Evolutionary conservation across 2,888 invertebrate genomes (phyloP), one percentile per base, ranked within the genome.

Genomic region (Entomobrya multifasciata): DNA sequence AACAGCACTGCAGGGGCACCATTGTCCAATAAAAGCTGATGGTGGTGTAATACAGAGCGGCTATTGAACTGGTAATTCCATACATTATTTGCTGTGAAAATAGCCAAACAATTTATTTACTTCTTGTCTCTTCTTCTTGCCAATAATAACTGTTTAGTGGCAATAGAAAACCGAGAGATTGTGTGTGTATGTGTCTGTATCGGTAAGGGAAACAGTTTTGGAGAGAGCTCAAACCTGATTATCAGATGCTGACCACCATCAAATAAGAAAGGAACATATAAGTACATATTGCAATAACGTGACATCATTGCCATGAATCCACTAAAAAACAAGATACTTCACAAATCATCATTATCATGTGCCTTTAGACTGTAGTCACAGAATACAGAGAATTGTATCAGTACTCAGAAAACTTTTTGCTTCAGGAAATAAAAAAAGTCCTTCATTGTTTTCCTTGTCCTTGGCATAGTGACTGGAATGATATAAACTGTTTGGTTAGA

Each of bases 401-500:
- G n/a, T n/a, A n/a, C n/a, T n/a, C n/a, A n/a, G 27, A 27, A 20
- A 17, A 55, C 17, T 55, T 25, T 5, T 13, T 15, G 25, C 25
- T 25, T 22, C 57, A 25, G 57, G 11, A 25, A 2, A 57, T 25
- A 57, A 10, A 17, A n/a, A 65, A 36, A 65, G 10, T 17, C 17
- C 36, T 36, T 36, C 30, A 30, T 65, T 78, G 78, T 78, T 78
- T 78, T 72, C 30, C 62, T 20, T 78, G 20, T 78, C 60, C 78
- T 77, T 52, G 20, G 15, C 57, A 77, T 52, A 30, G 30, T 57
- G 72, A 47, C 47, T 49, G 27, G 8, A 49, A 49, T 17, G 47
- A 49, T 72, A 44, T 15, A 13, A 67, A 67, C 11, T 25, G 20
- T n/a, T 57, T n/a, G 57, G 17, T 22, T 11, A 15, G 20, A n/a